Evolutionary conservation across 1,140 invertebrate genomes (phyloP), one percentile per base, ranked within the genome.

Genomic region (Daktulosphaira vitifoliae): DNA sequence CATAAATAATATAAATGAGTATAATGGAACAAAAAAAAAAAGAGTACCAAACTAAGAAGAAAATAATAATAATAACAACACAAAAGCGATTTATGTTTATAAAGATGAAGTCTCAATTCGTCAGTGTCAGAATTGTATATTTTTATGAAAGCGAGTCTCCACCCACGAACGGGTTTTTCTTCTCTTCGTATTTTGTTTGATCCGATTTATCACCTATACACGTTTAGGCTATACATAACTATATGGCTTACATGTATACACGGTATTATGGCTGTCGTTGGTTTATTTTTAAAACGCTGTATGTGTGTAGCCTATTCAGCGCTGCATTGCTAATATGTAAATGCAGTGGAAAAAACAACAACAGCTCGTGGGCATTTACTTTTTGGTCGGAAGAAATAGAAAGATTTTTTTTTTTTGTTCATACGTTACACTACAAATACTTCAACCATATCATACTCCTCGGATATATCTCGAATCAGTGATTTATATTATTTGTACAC

Each of bases 1-100:
- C 42, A 48, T 48, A 62, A 62, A 62, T 62, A 62, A 62, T 62
- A 62, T 62, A 62, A 62, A 62, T 46, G 56, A 62, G 56, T 23
- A 62, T 62, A 62, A 62, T 62, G 56, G 42, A 62, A 62, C 42
- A 22, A 48, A 29, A 59, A 42, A 26, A 38, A 18, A 46, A 62
- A 33, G 38, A 22, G 39, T 48, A 62, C 56, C 13, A 29, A 33
- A 33, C 29, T 5, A 11, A 33, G 29, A 11, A 33, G 39, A 13
- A 25, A 62, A 59, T 38, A 59, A 59, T n/a, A 54, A 59, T 59
- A 59, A 33, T 33, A 33, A 48, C 44, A 48, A 62, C 56, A 62
- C 56, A 62, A 62, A 33, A 62, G 56, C 56, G 42, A 62, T 62
- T 62, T 62, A 62, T 48, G 56, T 46, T 48, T 62, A 48, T 62